Conservation (phyloP, 2,888 invertebrate genomes). For the Andrena haemorrhoa region DNA sequence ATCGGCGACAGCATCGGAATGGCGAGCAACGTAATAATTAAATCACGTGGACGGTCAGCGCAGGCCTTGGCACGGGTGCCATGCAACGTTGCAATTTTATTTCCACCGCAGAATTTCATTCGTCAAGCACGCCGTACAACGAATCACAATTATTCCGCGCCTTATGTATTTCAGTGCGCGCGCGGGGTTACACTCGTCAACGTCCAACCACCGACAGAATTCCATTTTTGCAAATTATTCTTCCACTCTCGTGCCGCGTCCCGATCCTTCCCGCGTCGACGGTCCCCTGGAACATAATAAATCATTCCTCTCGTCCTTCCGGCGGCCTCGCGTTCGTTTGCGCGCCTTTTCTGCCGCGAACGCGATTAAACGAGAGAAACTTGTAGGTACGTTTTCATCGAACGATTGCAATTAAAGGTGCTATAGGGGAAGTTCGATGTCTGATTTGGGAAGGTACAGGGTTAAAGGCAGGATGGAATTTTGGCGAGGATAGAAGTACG, state of each 20-base stretch:
- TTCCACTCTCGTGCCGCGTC: constrained; percentile 55
- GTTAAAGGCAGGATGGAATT: too few species aligned
- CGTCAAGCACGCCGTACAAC: constrained; percentile 66
- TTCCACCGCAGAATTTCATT: constrained; percentile 70
- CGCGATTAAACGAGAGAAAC: constrained; percentile 26
- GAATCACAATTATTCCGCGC: constrained; percentile 71
- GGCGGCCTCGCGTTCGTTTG: background rate
- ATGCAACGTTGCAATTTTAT: constrained; percentile 65
- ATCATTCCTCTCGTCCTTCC: constrained; percentile 64
- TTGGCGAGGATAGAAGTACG: too few species aligned
- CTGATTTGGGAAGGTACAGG: too few species aligned
- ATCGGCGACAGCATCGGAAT: constrained; percentile 51
- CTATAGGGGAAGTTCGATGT: background rate
- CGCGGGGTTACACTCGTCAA: constrained; percentile 44
- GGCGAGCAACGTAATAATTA: constrained; percentile 62
- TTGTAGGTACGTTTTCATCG: constrained; percentile 3
- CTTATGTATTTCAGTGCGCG: constrained; percentile 60
- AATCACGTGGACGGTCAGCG: constrained; percentile 34
- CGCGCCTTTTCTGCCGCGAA: constrained; percentile 9
- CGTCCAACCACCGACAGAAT: constrained; percentile 61
- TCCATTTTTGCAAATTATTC: constrained; percentile 75
- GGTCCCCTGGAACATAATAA: constrained; percentile 66
- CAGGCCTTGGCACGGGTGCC: constrained; percentile 36
- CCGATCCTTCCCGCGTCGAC: constrained; percentile 45
- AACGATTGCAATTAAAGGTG: background rate